A percentile compares a stretch with the other conserved stretches of the same genome.
Conservation (phyloP, 2,797 vertebrate species). For the Myripristis murdjan region DNA sequence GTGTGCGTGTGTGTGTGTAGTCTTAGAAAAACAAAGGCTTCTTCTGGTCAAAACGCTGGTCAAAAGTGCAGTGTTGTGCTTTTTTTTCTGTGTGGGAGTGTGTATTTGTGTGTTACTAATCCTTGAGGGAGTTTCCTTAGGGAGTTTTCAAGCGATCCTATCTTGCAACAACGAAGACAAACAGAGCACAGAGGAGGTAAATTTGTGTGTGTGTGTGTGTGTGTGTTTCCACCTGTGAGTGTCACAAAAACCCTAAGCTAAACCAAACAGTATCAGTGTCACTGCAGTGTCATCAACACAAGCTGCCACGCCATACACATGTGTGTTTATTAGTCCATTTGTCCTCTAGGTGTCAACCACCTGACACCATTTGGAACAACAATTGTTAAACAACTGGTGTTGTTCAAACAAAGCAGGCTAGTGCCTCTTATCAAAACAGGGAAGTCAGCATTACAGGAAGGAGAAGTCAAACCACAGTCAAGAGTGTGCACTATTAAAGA, state of each 20-base stretch:
- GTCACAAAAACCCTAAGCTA: background rate
- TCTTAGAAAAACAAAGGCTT: background rate
- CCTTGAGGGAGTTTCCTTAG: background rate
- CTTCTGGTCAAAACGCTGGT: background rate
- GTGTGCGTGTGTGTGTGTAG: slow-evolving; percentile 6
- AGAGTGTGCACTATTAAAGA: background rate
- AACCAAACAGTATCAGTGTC: background rate
- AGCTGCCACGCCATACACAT: background rate
- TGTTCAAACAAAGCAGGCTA: slow-evolving; percentile 22
- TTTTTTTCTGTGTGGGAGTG: too few relatives aligned
- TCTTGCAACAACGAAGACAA: too few relatives aligned
- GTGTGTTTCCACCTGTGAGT: slow-evolving; percentile 2
- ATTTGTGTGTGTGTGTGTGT: background rate
- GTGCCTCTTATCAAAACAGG: slow-evolving; percentile 21
- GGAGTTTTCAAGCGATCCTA: too few relatives aligned
- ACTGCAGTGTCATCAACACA: slow-evolving; percentile 14
- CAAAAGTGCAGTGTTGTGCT: background rate
- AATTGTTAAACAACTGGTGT: slow-evolving; percentile 6
- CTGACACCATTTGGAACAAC: slow-evolving; percentile 26
- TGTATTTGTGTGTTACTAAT: background rate
- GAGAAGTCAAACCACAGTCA: slow-evolving; percentile 30
- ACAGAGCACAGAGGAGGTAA: background rate
- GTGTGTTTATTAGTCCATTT: slow-evolving; percentile 24
- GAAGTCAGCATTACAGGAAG: background rate
- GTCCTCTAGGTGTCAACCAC: slow-evolving; percentile 10